These are phyloP conservation scores for Lagorchestes hirsutus DNA, from an alignment of 2,797 vertebrate genomes.

Conservation along the genomic window DNA sequence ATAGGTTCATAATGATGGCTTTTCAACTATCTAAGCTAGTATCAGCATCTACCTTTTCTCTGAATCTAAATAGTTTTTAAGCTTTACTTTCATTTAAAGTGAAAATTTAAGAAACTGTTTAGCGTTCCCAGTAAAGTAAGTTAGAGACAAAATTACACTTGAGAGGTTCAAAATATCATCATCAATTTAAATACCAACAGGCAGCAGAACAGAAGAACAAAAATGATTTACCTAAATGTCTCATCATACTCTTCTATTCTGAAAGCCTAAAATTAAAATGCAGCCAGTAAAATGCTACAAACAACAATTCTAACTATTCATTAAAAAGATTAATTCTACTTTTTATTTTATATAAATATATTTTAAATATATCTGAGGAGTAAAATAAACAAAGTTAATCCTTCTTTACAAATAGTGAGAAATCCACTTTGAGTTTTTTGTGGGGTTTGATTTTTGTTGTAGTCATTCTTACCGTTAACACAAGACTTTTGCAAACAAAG, in stretches of 20 bases:
- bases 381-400: slow-evolving; percentile 45
- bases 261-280: slow-evolving; percentile 50
- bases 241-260: not conserved
- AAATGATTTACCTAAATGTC: slow-evolving; percentile 20
- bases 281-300: slow-evolving; percentile 30
- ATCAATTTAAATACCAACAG: slow-evolving; percentile 16
- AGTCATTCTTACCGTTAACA: not conserved
- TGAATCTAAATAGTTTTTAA: slow-evolving; percentile 14
- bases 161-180: slow-evolving; percentile 30
- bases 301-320: slow-evolving; percentile 21
- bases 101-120: slow-evolving; percentile 28
- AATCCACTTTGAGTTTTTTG: slow-evolving; percentile 3
- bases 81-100: slow-evolving; percentile 35
- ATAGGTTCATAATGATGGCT: slow-evolving; percentile 47
- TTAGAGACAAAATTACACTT: slow-evolving; percentile 13
- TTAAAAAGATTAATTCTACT: slow-evolving; percentile 27
- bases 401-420: slow-evolving; percentile 27
- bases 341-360: slow-evolving; percentile 33
- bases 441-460: not conserved
- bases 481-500: not conserved
- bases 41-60: slow-evolving; percentile 28
- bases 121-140: slow-evolving; percentile 36
- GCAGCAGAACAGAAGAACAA: slow-evolving; percentile 10
- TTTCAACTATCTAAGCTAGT: slow-evolving; percentile 52
- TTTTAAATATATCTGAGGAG: slow-evolving; percentile 31